Percentiles rank a stretch among this genome's conserved stretches.
Evolutionary conservation across 2,888 invertebrate genomes (phyloP).

Genomic region (Ormyrus pomaceus): DNA sequence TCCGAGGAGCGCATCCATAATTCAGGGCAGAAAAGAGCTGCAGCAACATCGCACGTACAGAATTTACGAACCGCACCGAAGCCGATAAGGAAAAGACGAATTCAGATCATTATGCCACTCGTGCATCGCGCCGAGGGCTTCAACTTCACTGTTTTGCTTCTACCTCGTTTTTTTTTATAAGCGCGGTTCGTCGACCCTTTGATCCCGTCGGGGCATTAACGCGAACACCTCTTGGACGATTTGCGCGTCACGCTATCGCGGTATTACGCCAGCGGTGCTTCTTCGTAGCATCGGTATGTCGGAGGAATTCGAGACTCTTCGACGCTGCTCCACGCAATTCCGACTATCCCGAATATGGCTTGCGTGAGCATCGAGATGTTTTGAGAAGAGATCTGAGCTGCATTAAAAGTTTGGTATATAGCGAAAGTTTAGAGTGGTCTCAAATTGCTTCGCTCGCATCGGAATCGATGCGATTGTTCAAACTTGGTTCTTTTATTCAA

Average conservation of each 20-base stretch:
- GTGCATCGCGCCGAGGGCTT: not conserved
- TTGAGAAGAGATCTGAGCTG: no score
- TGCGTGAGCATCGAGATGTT: no score
- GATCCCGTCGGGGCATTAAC: not conserved
- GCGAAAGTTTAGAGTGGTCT: no score
- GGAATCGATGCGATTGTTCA: no score
- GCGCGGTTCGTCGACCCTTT: constrained; percentile 20
- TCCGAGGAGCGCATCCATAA: constrained; percentile 7
- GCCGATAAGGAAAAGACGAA: not conserved
- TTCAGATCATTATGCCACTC: not conserved
- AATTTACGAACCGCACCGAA: constrained; percentile 19
- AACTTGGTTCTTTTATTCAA: no score
- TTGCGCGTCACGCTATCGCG: constrained; percentile 35
- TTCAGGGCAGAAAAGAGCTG: constrained; percentile 8
- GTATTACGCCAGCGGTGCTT: not conserved
- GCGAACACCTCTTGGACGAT: not conserved
- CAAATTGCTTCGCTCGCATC: no score
- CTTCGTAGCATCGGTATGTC: constrained; percentile 4
- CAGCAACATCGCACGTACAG: not conserved
- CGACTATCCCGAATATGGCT: no score
- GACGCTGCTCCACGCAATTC: no score
- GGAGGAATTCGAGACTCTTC: not conserved
- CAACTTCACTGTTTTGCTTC: not conserved
- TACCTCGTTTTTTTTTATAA: no score
- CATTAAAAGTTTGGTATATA: no score